Conservation (phyloP, 2,797 vertebrate genomes). For the Botia kubotai region DNA sequence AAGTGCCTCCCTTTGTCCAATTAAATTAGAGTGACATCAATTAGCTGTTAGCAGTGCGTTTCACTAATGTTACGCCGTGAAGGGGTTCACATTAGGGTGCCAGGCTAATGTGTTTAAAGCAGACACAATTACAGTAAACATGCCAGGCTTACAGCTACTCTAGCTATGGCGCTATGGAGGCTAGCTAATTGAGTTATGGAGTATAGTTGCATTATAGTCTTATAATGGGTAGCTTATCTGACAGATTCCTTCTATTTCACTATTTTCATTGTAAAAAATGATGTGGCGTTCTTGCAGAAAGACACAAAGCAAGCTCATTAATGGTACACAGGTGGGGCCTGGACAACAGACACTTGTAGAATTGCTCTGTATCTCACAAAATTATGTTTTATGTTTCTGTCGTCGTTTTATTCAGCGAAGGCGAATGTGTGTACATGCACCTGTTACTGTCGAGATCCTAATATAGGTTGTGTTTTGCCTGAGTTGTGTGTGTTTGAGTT, state of each 20-base stretch:
- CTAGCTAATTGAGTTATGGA: conserved; percentile 74
- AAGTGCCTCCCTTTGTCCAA: conserved; percentile 61
- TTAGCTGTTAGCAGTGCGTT: conserved; percentile 67
- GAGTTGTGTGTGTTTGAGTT: neutral
- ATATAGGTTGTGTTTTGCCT: neutral
- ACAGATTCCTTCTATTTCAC: conserved; percentile 66
- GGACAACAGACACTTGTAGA: conserved; percentile 64
- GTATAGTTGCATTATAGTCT: conserved; percentile 76
- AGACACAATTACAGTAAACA: conserved; percentile 79
- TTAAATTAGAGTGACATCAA: conserved; percentile 74
- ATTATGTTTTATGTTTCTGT: conserved; percentile 5
- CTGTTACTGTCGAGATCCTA: neutral
- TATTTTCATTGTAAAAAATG: conserved; percentile 67
- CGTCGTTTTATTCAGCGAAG: neutral
- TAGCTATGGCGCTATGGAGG: too few species aligned
- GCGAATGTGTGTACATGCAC: neutral
- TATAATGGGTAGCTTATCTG: conserved; percentile 75
- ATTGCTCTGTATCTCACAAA: conserved; percentile 63
- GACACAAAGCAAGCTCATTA: conserved; percentile 74
- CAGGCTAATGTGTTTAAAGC: conserved; percentile 82
- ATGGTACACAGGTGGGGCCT: conserved; percentile 69
- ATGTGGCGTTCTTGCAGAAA: conserved; percentile 63
- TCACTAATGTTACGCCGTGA: conserved; percentile 66
- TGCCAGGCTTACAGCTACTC: conserved; percentile 79
- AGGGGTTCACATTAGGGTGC: conserved; percentile 68